Evolutionary conservation across 2,113 vertebrate species (phyloP), one percentile per base, ranked within the genome.

Genomic region (Limnothrissa miodon): DNA sequence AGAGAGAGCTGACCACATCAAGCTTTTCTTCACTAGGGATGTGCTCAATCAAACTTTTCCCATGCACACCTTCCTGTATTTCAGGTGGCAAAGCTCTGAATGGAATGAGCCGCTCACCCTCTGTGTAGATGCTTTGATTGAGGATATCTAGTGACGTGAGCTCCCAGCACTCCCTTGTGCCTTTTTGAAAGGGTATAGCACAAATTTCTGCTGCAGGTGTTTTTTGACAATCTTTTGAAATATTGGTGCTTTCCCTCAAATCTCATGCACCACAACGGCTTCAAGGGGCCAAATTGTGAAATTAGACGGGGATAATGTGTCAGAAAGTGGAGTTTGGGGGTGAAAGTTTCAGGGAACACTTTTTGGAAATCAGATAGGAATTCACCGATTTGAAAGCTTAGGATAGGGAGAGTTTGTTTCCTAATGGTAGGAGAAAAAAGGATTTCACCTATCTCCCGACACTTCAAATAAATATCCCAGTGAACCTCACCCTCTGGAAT

Each of bases 121-220:
- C 42, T 42, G 42, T 42, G 42, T 42, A 42, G 42, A 42, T 42
- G 42, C 42, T 42, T 42, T 42, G 42, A 6, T 42, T 42, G 42
- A 42, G 42, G 42, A 42, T 42, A 42, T 42, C 42, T 6, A 42
- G 42, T 6, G 2, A 42, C 6, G 42, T 42, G 42, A 42, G 42
- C 6, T 42, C 6, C 2, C 6, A 42, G 42, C 42, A 42, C 42
- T 42, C 2, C 42, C 42, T 42, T 42, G 42, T 81, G 80, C 29
- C 80, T 81, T 51, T 81, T 81, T 0, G 80, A 46, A 36, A 81
- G 80, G 80, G 46, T 81, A 46, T 81, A 81, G 48, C 80, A 51
- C 29, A 81, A 13, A 36, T 81, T 81, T n/a, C 56, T 81, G 29
- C 56, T 81, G 29, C 80, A 81, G 2, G 46, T 53, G 46, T 81